Conservation (phyloP, 2,888 invertebrate genomes). For the Drosophila formosana region DNA sequence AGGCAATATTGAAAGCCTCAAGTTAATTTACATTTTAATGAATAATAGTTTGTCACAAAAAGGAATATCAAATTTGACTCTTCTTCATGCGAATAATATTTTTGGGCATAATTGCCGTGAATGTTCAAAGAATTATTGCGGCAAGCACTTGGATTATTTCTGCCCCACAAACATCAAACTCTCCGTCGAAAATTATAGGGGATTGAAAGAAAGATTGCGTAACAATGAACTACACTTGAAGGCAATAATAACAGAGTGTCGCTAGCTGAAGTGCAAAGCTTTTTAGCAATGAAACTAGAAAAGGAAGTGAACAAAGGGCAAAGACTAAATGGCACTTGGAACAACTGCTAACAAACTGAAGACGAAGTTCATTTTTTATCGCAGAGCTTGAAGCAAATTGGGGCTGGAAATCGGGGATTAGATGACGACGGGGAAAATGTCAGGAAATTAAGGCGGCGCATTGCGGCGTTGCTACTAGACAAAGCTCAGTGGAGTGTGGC, state of each 20-base stretch:
- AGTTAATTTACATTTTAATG: no score
- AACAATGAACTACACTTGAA: conserved; percentile 70
- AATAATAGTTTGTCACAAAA: no score
- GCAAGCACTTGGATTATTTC: neutral
- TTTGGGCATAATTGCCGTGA: neutral
- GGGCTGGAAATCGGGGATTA: conserved; percentile 8
- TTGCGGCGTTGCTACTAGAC: conserved; percentile 33
- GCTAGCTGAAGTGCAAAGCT: conserved; percentile 37
- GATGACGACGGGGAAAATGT: conserved; percentile 2
- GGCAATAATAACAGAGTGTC: conserved; percentile 57
- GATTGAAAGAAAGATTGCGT: conserved; percentile 47
- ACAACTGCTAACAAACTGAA: conserved; percentile 51
- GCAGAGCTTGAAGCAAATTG: conserved; percentile 14
- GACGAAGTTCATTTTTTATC: conserved; percentile 64
- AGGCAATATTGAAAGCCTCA: no score
- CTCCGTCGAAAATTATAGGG: neutral
- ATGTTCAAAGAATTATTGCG: neutral
- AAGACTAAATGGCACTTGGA: conserved; percentile 51
- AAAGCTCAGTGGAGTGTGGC: conserved; percentile 58
- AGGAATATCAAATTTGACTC: no score
- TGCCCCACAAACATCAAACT: neutral
- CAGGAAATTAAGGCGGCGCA: conserved; percentile 21
- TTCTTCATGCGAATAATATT: no score
- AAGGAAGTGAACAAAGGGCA: conserved; percentile 5
- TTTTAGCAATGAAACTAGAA: conserved; percentile 25